Percentiles rank a stretch among this genome's conserved stretches.
Evolutionary conservation across 2,797 vertebrate species (phyloP).

Genomic region (Pempheris klunzingeri): DNA sequence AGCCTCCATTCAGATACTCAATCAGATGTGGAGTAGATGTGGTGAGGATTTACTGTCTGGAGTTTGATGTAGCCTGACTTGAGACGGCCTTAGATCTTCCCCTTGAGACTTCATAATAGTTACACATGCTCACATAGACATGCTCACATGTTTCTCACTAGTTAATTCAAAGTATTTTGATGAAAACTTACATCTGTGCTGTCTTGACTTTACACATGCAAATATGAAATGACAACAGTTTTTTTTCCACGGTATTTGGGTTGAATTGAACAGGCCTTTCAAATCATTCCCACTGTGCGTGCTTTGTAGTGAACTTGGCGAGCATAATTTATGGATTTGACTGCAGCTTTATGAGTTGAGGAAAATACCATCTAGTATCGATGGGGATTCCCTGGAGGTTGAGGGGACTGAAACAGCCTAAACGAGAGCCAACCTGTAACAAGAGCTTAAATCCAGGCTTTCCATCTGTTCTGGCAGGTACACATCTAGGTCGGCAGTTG

Average conservation of each 20-base stretch:
- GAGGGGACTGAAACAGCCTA: neutral
- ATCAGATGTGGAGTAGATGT: neutral
- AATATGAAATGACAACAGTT: constrained; percentile 8
- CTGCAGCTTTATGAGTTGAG: constrained; percentile 33
- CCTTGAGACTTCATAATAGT: neutral
- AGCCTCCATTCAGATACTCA: too few species aligned
- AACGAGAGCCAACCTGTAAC: constrained; percentile 23
- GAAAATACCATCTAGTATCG: constrained; percentile 34
- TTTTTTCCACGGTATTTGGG: constrained; percentile 3
- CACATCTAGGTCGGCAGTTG: neutral
- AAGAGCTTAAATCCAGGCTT: constrained; percentile 6
- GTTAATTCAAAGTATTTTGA: constrained; percentile 6
- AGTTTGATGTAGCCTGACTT: neutral
- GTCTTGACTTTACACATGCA: neutral
- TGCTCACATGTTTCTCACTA: neutral
- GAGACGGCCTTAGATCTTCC: neutral
- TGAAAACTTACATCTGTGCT: neutral
- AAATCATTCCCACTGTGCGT: constrained; percentile 8
- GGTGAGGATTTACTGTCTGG: neutral
- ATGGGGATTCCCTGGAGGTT: constrained; percentile 4
- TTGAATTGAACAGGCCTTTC: constrained; percentile 15
- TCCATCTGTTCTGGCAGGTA: constrained; percentile 12
- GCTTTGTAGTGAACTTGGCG: constrained; percentile 24
- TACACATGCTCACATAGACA: neutral
- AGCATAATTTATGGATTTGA: constrained; percentile 39